These are phyloP conservation scores for Meandrina meandrites DNA, from an alignment of 92 coral and sea anemone genomes.

Conservation along the genomic window DNA sequence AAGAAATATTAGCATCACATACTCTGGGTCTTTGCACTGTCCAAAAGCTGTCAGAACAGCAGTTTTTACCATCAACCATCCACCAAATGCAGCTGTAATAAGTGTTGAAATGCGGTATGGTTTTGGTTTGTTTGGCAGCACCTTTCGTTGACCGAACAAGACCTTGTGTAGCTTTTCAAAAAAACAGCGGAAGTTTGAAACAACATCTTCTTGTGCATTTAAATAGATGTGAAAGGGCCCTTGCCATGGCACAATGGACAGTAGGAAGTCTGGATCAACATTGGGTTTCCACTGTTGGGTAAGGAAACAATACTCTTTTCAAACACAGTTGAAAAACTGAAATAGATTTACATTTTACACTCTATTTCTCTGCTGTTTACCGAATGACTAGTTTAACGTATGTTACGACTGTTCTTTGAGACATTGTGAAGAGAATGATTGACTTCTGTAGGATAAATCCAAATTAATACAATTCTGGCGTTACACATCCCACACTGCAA, in stretches of 20 bases:
- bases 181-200: too few relatives aligned
- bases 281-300: constrained; percentile 56
- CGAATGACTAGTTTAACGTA: too few relatives aligned
- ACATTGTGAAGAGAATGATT: too few relatives aligned
- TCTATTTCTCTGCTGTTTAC: too few relatives aligned
- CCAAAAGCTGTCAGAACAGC: constrained; percentile 40
- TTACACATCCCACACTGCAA: too few relatives aligned
- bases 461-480: too few relatives aligned
- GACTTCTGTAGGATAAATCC: too few relatives aligned
- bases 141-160: constrained; percentile 54
- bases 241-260: constrained; percentile 65
- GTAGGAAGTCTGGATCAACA: constrained; percentile 33
- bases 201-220: too few relatives aligned
- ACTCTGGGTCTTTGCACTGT: constrained; percentile 46
- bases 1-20: constrained; percentile 13
- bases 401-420: too few relatives aligned
- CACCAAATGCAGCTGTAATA: constrained; percentile 47
- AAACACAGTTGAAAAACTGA: too few relatives aligned
- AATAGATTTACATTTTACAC: too few relatives aligned
- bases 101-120: too few relatives aligned
- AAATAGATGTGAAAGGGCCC: constrained; percentile 69
- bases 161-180: constrained; percentile 52
- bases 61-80: constrained; percentile 42
- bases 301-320: background rate
- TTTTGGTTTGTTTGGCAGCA: constrained; percentile 50